Percentiles rank a stretch among this genome's conserved stretches.
Conservation (phyloP, 2,797 vertebrate genomes). For the Urophycis tenuis region DNA sequence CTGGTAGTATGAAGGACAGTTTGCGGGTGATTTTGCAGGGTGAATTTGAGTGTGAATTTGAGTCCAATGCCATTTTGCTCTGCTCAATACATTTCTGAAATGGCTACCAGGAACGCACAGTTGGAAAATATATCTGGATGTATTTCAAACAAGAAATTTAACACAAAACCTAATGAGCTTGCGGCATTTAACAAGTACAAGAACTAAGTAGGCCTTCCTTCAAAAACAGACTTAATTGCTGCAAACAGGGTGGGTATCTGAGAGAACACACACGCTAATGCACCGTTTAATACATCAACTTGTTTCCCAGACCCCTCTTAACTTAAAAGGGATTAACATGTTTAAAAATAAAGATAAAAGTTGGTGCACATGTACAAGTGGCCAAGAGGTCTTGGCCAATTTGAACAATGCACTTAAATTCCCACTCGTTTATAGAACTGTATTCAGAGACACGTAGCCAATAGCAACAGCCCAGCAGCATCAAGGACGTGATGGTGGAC, state of each 20-base stretch:
- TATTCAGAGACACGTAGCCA: background rate
- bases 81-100: background rate
- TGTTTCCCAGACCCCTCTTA: background rate
- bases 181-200: background rate
- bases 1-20: constrained; percentile 1
- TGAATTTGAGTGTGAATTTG: too few species aligned
- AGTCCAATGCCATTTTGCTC: too few species aligned
- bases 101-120: background rate
- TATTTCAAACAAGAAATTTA: background rate
- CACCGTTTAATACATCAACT: background rate
- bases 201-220: background rate
- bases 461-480: background rate
- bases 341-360: background rate
- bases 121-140: background rate
- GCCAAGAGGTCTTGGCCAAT: background rate
- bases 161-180: background rate
- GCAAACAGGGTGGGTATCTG: background rate
- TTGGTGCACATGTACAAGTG: background rate
- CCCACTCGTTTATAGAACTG: background rate
- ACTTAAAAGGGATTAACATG: background rate
- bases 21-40: background rate
- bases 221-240: background rate
- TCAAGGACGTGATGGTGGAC: background rate
- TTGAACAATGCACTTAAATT: background rate
- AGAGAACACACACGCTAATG: background rate